Evolutionary conservation across 2,113 vertebrate species (phyloP).

Genomic region (Apteryx mantelli): DNA sequence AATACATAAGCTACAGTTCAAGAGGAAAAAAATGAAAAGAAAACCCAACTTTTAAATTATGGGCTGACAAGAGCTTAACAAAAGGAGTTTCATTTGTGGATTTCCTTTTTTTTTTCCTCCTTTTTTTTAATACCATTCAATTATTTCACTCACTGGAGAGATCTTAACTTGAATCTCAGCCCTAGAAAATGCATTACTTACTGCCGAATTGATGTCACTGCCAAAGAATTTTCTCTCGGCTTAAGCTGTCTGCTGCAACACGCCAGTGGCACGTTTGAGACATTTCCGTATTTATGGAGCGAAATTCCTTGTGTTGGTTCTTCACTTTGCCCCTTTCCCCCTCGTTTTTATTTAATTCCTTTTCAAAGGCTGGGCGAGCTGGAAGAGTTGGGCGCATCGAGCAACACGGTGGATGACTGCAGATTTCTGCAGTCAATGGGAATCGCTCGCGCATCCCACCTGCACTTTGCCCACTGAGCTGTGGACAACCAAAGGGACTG

Average conservation of each 20-base stretch:
- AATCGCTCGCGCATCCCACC: rapidly evolving
- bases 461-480: not conserved
- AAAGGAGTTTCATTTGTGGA: not conserved
- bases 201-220: slow-evolving; percentile 67
- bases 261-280: slow-evolving; percentile 38
- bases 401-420: not conserved
- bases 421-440: not conserved
- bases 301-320: not conserved
- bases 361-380: not conserved
- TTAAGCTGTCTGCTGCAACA: slow-evolving; percentile 68
- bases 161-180: slow-evolving; percentile 56
- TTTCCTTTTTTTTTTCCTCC: too few species aligned
- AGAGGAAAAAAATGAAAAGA: not conserved
- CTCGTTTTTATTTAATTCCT: not conserved
- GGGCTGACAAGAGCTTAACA: not conserved
- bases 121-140: not conserved
- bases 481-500: not conserved
- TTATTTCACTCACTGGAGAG: slow-evolving; percentile 25
- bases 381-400: not conserved
- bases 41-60: not conserved
- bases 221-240: slow-evolving; percentile 67
- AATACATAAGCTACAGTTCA: not conserved
- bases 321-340: not conserved
- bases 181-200: slow-evolving; percentile 59
- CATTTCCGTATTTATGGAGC: not conserved